Evolutionary conservation across 2,888 invertebrate species (phyloP).

Genomic region (Oligia fasciuncula): DNA sequence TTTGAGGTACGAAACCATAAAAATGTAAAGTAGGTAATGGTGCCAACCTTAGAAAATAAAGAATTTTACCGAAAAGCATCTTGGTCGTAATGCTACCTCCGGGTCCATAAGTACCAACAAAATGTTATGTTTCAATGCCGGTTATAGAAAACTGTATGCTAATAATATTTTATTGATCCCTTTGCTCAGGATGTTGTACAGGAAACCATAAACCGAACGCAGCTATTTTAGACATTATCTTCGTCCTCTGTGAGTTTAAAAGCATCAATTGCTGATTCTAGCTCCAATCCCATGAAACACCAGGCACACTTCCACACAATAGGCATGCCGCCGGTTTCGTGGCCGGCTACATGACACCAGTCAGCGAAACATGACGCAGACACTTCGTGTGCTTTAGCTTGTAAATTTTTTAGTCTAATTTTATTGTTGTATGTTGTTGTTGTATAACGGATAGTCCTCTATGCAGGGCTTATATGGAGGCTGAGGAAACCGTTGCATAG

Average conservation of each 20-base stretch:
- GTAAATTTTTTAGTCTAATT: too few species aligned
- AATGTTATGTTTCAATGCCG: conserved; percentile 48
- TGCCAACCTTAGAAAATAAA: too few species aligned
- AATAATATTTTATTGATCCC: conserved; percentile 41
- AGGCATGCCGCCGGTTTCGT: too few species aligned
- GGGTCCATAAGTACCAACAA: conserved; percentile 40
- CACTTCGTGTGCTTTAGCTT: too few species aligned
- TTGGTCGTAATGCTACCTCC: conserved; percentile 38
- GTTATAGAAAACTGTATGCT: conserved; percentile 40
- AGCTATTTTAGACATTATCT: background rate
- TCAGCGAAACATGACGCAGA: too few species aligned
- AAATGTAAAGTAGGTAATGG: background rate
- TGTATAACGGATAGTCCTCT: too few species aligned
- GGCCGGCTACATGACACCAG: too few species aligned
- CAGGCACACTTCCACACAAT: background rate
- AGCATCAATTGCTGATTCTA: background rate
- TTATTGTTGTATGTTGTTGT: too few species aligned
- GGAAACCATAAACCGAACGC: background rate
- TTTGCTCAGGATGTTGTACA: background rate
- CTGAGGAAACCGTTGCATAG: background rate
- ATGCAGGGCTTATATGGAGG: too few species aligned
- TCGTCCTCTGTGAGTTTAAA: background rate
- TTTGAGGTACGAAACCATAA: background rate
- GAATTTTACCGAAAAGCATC: conserved; percentile 1
- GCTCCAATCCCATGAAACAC: background rate